Percentiles rank a stretch among this genome's conserved stretches.
phyloP scores from a whole-genome alignment of 2,888 invertebrate species.

The Chrysolina americana region DNA sequence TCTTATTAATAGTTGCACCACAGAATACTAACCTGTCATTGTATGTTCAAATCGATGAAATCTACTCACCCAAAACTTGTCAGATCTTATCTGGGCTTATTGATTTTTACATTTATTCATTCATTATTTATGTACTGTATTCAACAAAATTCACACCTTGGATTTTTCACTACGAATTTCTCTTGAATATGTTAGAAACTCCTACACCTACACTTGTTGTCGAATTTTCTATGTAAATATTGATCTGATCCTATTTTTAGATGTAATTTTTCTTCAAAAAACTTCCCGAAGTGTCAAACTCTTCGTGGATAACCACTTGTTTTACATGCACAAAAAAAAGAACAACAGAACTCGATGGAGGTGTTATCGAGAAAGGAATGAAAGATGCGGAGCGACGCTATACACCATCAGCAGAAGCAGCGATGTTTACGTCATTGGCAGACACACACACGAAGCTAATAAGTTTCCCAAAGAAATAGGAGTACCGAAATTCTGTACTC shows the following conservation, averaged over 20 bases:
- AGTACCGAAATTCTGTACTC: neutral
- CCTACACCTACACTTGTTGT: neutral
- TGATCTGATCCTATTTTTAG: neutral
- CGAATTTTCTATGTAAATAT: neutral
- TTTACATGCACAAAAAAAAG: neutral
- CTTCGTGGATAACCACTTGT: neutral
- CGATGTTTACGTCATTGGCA: neutral
- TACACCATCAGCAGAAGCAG: neutral
- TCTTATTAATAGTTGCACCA: too few relatives aligned
- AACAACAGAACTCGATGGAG: neutral
- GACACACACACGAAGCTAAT: neutral
- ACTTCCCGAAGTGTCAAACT: neutral
- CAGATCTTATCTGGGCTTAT: too few relatives aligned
- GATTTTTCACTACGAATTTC: too few relatives aligned
- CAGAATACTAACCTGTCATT: too few relatives aligned
- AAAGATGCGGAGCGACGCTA: neutral
- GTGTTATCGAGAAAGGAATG: neutral
- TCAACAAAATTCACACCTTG: too few relatives aligned
- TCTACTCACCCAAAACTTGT: too few relatives aligned
- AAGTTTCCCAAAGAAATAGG: neutral
- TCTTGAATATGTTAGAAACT: too few relatives aligned
- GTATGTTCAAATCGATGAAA: too few relatives aligned
- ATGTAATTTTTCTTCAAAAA: neutral
- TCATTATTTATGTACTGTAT: too few relatives aligned
- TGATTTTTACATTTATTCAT: too few relatives aligned